Conservation (phyloP, 2,113 vertebrate genomes). For the Sinocyclocheilus rhinocerous region DNA sequence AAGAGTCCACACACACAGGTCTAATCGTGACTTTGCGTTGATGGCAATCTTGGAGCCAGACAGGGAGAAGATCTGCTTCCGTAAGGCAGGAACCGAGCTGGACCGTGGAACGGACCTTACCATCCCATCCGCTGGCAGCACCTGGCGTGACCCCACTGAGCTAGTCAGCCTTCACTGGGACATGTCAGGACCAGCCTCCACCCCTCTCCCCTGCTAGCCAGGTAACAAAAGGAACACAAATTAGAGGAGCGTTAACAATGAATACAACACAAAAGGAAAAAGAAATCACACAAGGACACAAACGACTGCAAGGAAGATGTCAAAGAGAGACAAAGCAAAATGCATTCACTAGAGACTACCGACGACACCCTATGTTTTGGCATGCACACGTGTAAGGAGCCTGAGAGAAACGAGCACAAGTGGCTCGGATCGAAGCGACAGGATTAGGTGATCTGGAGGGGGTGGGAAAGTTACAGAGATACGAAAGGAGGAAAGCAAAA, state of each 20-base stretch:
- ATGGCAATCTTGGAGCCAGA: conserved; percentile 57
- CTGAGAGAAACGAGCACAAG: neutral
- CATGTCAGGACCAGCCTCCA: conserved; percentile 91
- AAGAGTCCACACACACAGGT: conserved; percentile 48
- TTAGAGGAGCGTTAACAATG: conserved; percentile 78
- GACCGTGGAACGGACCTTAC: conserved; percentile 86
- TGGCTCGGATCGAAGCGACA: neutral
- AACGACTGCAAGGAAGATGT: neutral
- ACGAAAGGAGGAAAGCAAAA: neutral
- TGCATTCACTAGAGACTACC: conserved; percentile 12
- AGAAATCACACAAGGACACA: conserved; percentile 1
- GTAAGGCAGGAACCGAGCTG: conserved; percentile 70
- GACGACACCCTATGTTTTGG: neutral
- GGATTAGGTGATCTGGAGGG: neutral
- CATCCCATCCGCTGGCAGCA: conserved; percentile 89
- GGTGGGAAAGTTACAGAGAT: neutral
- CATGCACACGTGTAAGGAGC: neutral
- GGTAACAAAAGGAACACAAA: conserved; percentile 97
- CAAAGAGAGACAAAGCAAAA: neutral
- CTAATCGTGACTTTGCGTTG: conserved; percentile 9
- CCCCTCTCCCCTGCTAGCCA: conserved; percentile 97
- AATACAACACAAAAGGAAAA: neutral
- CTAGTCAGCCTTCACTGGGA: conserved; percentile 94
- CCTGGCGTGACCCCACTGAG: conserved; percentile 86
- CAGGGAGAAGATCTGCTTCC: conserved; percentile 76